These are phyloP conservation scores for Coptodon bakossiorum DNA, from an alignment of 2,113 vertebrate genomes.

Conservation along the genomic window DNA sequence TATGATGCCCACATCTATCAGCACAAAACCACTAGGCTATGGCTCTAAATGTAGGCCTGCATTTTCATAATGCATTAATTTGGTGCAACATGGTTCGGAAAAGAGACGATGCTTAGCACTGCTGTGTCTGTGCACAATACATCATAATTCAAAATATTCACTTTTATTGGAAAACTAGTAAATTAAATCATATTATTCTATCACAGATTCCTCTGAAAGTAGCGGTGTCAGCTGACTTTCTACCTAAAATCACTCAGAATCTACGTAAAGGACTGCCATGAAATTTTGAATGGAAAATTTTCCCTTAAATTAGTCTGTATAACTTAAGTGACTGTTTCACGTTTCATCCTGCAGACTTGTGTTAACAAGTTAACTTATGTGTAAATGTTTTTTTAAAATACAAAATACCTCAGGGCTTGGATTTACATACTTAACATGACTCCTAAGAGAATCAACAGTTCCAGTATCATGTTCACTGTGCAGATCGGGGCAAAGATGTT, in stretches of 20 bases:
- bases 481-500: not conserved
- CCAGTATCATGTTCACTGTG: not conserved
- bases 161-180: not conserved
- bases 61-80: not conserved
- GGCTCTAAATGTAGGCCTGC: not conserved
- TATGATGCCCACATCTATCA: not conserved
- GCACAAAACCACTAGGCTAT: not conserved
- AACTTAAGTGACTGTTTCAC: not conserved
- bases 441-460: not conserved
- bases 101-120: not conserved
- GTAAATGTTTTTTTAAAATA: not conserved
- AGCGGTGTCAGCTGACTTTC: not conserved
- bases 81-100: not conserved
- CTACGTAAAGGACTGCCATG: not conserved
- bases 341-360: not conserved
- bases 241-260: not conserved
- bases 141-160: not conserved
- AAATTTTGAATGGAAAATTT: not conserved
- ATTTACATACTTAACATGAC: not conserved
- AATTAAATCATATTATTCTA: not conserved
- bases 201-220: not conserved
- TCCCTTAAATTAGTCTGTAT: not conserved
- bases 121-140: not conserved
- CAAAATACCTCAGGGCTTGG: not conserved
- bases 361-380: not conserved